phyloP scores from a whole-genome alignment of 2,113 vertebrate species.

The Limanda limanda region DNA sequence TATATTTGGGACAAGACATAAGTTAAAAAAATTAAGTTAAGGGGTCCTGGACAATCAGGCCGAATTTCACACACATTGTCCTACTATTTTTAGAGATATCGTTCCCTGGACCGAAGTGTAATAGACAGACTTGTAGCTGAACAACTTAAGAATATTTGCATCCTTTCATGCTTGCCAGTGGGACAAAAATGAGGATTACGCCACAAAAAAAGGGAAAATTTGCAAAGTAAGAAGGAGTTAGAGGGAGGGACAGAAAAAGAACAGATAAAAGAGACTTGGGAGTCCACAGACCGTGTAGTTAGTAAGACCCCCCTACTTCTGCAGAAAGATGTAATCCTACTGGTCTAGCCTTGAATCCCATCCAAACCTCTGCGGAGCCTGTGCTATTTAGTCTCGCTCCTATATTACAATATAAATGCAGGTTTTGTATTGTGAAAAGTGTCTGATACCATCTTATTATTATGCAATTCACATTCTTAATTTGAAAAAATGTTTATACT shows the following conservation, averaged over 20 bases:
- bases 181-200: slow-evolving; percentile 18
- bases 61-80: not conserved
- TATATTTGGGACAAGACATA: not conserved
- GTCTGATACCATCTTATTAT: not conserved
- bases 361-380: slow-evolving; percentile 35
- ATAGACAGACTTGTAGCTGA: not conserved
- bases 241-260: slow-evolving; percentile 33
- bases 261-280: slow-evolving; percentile 52
- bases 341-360: slow-evolving; percentile 39
- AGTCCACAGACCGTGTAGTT: slow-evolving; percentile 58
- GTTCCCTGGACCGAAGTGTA: not conserved
- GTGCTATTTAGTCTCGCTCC: slow-evolving; percentile 19
- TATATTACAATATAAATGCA: slow-evolving; percentile 18
- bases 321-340: slow-evolving; percentile 57
- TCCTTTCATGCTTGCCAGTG: not conserved
- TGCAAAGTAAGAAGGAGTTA: slow-evolving; percentile 14
- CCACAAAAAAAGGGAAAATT: not conserved
- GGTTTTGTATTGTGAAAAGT: not conserved
- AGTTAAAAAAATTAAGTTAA: not conserved
- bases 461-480: too few relatives aligned
- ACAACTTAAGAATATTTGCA: not conserved
- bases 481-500: too few relatives aligned
- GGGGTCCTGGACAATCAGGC: not conserved
- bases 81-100: not conserved
- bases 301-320: slow-evolving; percentile 37